Base-by-base conservation (phyloP, 2,797 vertebrate genomes). In the Acipenser ruthenus region DNA sequence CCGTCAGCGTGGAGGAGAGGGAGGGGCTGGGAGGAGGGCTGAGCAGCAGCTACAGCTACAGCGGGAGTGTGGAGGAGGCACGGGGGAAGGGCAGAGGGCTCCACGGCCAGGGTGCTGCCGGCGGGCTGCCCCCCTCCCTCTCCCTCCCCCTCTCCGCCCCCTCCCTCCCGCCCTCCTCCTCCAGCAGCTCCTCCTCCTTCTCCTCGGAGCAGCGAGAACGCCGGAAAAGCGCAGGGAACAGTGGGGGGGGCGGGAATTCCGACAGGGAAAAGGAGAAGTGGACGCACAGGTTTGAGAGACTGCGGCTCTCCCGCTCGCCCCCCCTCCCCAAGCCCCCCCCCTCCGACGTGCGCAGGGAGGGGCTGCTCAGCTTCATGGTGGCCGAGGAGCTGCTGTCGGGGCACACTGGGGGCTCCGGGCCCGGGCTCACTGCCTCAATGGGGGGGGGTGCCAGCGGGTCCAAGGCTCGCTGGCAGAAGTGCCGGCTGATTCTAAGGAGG, bases 391-490 rank as follows among this genome's bases (percentile, higher is more conserved):
- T 69, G 23, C 68, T 66, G 73, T 49, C 78, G 69, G 47, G 7
- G 7, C 78, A 74, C 9, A 78, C 70, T 37, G 77, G 77, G 62
- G 62, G 66, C 12, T 55, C 68, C 0, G 74, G 77, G 61, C 66
- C 0, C 0, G 69, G 64, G 50, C 82, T 71, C 70, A 73, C 82
- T 8, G 74, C 78, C 23, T 72, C 73, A 70, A 73, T 76, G 10
- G 87, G 83, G 0, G 82, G 83, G 0, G 76, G 68, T 61, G 65
- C 80, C 6, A 73, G 82, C 37, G 83, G 89, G 87, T 86, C 86
- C 50, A 89, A 90, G 8, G 86, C 90, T 0, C 92, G 90, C 72
- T 95, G 93, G 93, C 93, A 94, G 70, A 95, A 94, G 74, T 96
- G 94, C 77, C 93, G 93, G 0, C 84, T 95, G 60, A 88, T 91